These are phyloP conservation scores for Temnothorax curvispinosus DNA, from an alignment of 1,140 invertebrate genomes.

Conservation along the genomic window DNA sequence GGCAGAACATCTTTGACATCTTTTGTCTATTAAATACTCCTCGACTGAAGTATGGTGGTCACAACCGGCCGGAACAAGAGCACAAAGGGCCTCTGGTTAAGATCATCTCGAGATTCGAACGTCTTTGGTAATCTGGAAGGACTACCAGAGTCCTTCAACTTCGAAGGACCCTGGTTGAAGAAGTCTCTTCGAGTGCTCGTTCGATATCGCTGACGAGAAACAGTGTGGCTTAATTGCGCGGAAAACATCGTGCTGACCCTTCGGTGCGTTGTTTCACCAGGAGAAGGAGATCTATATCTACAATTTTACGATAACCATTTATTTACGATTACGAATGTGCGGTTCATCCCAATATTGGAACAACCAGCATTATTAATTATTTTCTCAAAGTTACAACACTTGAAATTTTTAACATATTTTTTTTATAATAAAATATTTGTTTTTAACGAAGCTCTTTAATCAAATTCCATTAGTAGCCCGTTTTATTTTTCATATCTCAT, in stretches of 20 bases:
- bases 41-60: conserved; percentile 38
- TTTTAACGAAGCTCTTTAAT: not conserved
- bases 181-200: conserved; percentile 55
- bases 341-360: not conserved
- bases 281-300: not conserved
- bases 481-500: not conserved
- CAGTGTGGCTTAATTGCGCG: conserved; percentile 67
- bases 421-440: not conserved
- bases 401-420: not conserved
- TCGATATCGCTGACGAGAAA: conserved; percentile 65
- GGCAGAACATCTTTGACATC: conserved; percentile 37
- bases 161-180: conserved; percentile 43
- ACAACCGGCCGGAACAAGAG: conserved; percentile 21
- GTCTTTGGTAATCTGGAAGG: conserved; percentile 41
- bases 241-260: conserved; percentile 17
- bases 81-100: conserved; percentile 63
- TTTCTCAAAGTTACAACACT: not conserved
- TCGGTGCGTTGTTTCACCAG: not conserved
- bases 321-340: conserved; percentile 2
- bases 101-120: conserved; percentile 58
- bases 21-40: conserved; percentile 56
- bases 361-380: not conserved
- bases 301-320: not conserved
- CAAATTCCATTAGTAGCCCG: not conserved
- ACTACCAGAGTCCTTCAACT: conserved; percentile 29